Percentiles rank a stretch among this genome's conserved stretches.
These are phyloP conservation scores for Notodromas monacha DNA, from an alignment of 2,888 invertebrate genomes.

Conservation along the genomic window DNA sequence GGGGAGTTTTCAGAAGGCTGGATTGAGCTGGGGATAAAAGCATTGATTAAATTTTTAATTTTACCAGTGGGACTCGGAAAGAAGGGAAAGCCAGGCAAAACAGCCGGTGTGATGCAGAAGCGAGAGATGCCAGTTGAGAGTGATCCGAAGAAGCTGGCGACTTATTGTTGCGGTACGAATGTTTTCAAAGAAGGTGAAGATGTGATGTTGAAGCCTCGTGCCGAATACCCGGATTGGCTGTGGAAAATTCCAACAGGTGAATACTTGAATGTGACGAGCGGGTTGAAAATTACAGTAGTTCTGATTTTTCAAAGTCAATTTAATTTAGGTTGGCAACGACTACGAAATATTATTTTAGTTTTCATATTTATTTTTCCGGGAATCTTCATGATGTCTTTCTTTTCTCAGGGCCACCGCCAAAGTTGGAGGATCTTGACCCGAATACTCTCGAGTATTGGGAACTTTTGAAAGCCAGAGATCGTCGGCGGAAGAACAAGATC, in stretches of 20 bases:
- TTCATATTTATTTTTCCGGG: not conserved
- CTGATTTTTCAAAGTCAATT: no score
- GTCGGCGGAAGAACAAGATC: no score
- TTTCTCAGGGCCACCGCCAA: slow-evolving; percentile 19
- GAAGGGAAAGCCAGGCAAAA: slow-evolving; percentile 1
- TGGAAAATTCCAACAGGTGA: slow-evolving; percentile 35
- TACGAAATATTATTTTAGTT: not conserved
- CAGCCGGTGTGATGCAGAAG: slow-evolving; percentile 1
- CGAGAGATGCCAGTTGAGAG: slow-evolving; percentile 39
- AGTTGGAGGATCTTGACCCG: slow-evolving; percentile 40
- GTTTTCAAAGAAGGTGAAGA: slow-evolving; percentile 37
- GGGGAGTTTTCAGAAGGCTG: no score
- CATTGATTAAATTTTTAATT: no score
- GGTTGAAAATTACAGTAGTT: no score
- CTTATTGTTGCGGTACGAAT: slow-evolving; percentile 53
- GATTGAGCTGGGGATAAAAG: no score
- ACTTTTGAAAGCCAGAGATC: no score
- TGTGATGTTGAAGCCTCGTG: slow-evolving; percentile 32
- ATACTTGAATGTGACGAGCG: no score
- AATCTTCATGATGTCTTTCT: slow-evolving; percentile 5
- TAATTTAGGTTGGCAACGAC: not conserved
- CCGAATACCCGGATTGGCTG: slow-evolving; percentile 71
- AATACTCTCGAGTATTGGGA: slow-evolving; percentile 51
- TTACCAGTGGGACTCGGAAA: slow-evolving; percentile 4
- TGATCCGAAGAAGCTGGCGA: slow-evolving; percentile 37